Percentiles rank a stretch among this genome's conserved stretches.
phyloP scores from a whole-genome alignment of 2,113 vertebrate genomes.

The Raphicerus campestris region DNA sequence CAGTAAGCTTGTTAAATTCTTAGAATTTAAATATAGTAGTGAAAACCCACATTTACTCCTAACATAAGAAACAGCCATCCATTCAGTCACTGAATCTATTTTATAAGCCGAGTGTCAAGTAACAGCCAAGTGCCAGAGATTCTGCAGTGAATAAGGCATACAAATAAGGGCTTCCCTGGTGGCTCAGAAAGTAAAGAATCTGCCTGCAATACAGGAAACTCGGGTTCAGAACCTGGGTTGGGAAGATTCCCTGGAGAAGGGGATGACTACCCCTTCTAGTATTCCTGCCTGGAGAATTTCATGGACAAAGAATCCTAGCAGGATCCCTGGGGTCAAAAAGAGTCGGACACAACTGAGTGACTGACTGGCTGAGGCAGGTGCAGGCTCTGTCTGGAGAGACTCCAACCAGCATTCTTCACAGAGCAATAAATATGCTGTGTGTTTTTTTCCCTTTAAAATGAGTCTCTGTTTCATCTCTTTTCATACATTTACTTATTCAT shows the following conservation, averaged over 20 bases:
- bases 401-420: neutral
- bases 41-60: neutral
- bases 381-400: neutral
- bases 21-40: neutral
- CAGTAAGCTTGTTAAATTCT: neutral
- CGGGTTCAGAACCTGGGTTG: rapidly evolving
- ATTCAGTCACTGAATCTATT: neutral
- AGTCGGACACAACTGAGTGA: neutral
- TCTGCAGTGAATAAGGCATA: neutral
- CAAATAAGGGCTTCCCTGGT: neutral
- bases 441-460: neutral
- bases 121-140: neutral
- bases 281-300: neutral
- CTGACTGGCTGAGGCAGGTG: neutral
- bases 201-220: neutral
- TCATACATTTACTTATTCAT: neutral
- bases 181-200: neutral
- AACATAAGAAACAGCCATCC: neutral
- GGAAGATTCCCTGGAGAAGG: neutral
- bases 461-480: neutral
- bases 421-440: neutral
- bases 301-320: neutral
- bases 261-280: neutral
- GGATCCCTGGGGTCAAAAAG: neutral
- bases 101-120: neutral